Percentiles rank a stretch among this genome's conserved stretches.
phyloP scores from a whole-genome alignment of 2,113 vertebrate genomes.

The Jacana jacana region DNA sequence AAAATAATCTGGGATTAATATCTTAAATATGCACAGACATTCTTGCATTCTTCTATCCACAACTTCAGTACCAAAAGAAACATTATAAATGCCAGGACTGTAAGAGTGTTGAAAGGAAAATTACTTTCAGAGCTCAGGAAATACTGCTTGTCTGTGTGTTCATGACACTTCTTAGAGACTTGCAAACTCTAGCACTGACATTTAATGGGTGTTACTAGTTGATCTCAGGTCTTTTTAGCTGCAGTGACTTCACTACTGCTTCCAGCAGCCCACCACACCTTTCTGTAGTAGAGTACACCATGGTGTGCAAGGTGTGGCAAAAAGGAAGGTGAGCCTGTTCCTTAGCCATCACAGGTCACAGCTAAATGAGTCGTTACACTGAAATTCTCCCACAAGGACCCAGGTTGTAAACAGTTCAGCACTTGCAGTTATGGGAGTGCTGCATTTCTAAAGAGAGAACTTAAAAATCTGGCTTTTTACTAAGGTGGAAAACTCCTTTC shows the following conservation, averaged over 20 bases:
- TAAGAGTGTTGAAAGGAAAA: slow-evolving; percentile 26
- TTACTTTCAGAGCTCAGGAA: neutral
- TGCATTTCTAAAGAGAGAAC: neutral
- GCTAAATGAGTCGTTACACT: neutral
- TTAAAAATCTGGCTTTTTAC: neutral
- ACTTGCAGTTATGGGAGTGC: neutral
- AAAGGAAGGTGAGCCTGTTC: neutral
- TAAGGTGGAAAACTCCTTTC: neutral
- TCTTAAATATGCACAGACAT: neutral
- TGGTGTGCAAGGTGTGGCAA: neutral
- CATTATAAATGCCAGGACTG: neutral
- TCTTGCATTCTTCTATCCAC: neutral
- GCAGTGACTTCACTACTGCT: neutral
- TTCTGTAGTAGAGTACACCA: neutral
- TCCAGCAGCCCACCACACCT: neutral
- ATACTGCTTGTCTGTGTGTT: neutral
- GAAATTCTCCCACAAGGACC: neutral
- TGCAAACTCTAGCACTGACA: neutral
- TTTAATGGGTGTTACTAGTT: neutral
- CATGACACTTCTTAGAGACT: neutral
- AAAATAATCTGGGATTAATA: slow-evolving; percentile 5
- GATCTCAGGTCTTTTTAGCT: neutral
- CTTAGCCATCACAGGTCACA: neutral
- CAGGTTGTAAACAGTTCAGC: neutral
- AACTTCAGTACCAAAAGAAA: slow-evolving; percentile 2